These are phyloP conservation scores for Nothoprocta pentlandii DNA, from an alignment of 2,113 vertebrate genomes.

Conservation along the genomic window DNA sequence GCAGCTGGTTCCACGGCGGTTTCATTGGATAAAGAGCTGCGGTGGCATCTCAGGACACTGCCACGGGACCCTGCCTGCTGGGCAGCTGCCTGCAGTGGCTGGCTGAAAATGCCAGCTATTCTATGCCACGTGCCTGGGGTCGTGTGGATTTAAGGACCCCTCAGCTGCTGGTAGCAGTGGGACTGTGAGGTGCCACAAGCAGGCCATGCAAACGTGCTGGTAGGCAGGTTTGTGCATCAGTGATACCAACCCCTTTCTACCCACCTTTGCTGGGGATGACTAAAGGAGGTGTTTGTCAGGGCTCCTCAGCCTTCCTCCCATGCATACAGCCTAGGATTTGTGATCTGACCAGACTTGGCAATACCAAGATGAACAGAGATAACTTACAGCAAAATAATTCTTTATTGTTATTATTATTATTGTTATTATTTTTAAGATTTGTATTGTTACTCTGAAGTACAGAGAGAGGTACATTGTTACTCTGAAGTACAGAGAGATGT, in stretches of 20 bases:
- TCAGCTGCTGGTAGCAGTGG: fast-evolving
- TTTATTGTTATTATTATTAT: too few species aligned
- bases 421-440: too few species aligned
- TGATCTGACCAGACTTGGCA: background rate
- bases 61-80: background rate
- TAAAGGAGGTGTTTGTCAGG: background rate
- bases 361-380: background rate
- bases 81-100: background rate
- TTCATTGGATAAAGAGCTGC: background rate
- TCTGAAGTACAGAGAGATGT: too few species aligned
- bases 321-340: background rate
- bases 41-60: background rate
- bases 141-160: background rate
- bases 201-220: fast-evolving
- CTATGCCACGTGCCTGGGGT: fast-evolving
- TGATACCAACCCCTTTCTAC: background rate
- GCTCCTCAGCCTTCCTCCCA: background rate
- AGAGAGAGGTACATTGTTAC: background rate
- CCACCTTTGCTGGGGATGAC: background rate
- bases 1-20: background rate
- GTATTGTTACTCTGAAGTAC: background rate
- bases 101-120: background rate
- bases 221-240: background rate
- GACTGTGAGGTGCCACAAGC: background rate
- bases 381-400: background rate